Evolutionary conservation across 2,797 vertebrate genomes (phyloP).

Genomic region (Vireo griseus): DNA sequence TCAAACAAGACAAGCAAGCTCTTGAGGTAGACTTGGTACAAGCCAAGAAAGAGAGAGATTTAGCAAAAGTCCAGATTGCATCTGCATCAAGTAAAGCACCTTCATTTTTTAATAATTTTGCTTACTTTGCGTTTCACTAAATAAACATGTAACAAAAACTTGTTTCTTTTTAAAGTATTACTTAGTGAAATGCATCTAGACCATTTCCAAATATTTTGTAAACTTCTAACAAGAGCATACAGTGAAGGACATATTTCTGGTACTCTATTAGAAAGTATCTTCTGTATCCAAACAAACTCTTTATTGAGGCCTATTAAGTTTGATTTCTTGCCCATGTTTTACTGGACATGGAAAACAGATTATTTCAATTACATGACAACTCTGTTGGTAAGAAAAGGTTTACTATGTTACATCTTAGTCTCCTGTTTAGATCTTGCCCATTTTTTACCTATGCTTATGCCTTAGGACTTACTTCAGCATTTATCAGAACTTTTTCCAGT

Average conservation of each 20-base stretch:
- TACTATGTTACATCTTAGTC: not conserved
- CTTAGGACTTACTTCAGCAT: not conserved
- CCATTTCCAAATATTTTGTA: not conserved
- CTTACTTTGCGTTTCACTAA: not conserved
- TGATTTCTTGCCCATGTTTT: not conserved
- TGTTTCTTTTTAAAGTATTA: not conserved
- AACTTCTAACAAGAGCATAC: not conserved
- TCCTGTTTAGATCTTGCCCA: not conserved
- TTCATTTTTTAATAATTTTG: not conserved
- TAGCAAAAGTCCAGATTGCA: conserved; percentile 75
- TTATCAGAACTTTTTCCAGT: not conserved
- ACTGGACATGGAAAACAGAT: not conserved
- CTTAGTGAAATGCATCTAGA: not conserved
- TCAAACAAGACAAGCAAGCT: conserved; percentile 86
- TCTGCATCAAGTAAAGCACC: conserved; percentile 74
- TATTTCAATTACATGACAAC: not conserved
- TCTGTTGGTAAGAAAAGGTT: not conserved
- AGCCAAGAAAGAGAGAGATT: conserved; percentile 83
- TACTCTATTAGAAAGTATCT: not conserved
- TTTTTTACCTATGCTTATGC: not conserved
- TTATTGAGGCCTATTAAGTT: not conserved
- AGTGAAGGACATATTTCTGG: not conserved
- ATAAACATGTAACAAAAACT: not conserved
- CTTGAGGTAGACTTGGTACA: conserved; percentile 83
- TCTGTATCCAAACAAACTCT: not conserved